phyloP scores from a whole-genome alignment of 2,797 vertebrate species.

The Onychomys leucogaster region DNA sequence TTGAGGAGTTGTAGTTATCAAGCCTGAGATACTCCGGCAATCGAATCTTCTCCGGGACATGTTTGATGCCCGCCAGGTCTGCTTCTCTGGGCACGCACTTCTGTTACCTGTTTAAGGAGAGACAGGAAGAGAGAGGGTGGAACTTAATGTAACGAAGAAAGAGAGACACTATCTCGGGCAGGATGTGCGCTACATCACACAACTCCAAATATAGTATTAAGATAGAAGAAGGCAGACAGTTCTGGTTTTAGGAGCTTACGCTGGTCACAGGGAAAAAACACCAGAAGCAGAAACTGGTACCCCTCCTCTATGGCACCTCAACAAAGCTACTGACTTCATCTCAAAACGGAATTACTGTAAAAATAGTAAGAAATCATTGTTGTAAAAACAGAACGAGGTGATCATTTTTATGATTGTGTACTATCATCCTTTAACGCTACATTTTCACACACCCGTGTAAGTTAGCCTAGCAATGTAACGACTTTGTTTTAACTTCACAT shows the following conservation, averaged over 20 bases:
- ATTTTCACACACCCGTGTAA: neutral
- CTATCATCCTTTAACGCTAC: neutral
- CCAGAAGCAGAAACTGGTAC: neutral
- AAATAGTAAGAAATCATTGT: neutral
- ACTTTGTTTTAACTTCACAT: constrained; percentile 59
- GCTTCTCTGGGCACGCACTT: constrained; percentile 72
- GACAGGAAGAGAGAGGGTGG: constrained; percentile 5
- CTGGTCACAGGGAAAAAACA: neutral
- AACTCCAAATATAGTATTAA: constrained; percentile 73
- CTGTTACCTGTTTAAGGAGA: constrained; percentile 74
- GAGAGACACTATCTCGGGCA: constrained; percentile 57
- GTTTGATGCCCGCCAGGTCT: constrained; percentile 39
- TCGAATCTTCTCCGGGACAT: constrained; percentile 95
- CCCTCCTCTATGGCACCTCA: neutral
- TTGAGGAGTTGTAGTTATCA: constrained; percentile 91
- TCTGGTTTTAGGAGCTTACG: constrained; percentile 22
- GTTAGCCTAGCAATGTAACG: neutral
- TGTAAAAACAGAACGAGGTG: constrained; percentile 22
- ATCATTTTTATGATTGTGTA: constrained; percentile 39
- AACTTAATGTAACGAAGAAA: constrained; percentile 54
- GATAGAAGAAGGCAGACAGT: neutral
- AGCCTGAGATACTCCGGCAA: constrained; percentile 91
- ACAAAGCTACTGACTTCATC: constrained; percentile 25
- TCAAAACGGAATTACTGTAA: constrained; percentile 36
- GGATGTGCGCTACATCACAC: constrained; percentile 54